Evolutionary conservation across 2,797 vertebrate species (phyloP).

Genomic region (Acrossocheilus fasciatus): DNA sequence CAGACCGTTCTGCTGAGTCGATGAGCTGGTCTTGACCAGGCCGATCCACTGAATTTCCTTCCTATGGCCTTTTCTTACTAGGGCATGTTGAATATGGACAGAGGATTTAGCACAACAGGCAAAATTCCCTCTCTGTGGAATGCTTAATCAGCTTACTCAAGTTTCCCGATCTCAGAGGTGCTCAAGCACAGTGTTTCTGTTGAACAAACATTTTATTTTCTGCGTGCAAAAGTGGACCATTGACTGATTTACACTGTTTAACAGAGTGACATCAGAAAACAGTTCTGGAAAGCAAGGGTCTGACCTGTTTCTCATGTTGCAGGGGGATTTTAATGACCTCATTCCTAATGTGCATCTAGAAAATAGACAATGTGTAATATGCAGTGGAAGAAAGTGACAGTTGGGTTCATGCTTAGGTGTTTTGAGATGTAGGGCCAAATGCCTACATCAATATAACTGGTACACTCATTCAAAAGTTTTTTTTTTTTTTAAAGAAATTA

Average conservation of each 20-base stretch:
- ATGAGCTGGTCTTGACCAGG: constrained; percentile 2
- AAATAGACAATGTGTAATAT: background rate
- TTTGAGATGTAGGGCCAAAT: background rate
- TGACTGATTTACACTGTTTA: background rate
- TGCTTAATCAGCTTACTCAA: constrained; percentile 61
- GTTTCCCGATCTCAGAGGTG: constrained; percentile 44
- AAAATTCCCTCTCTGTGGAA: constrained; percentile 47
- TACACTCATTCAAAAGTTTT: background rate
- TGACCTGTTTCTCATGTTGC: constrained; percentile 25
- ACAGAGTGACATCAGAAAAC: background rate
- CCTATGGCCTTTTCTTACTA: constrained; percentile 26
- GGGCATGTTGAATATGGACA: constrained; percentile 22
- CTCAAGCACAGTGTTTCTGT: constrained; percentile 24
- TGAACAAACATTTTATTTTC: constrained; percentile 28
- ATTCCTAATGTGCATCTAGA: background rate
- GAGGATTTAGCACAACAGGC: constrained; percentile 35
- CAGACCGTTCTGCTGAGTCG: constrained; percentile 11
- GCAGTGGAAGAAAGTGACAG: background rate
- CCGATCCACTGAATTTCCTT: constrained; percentile 1
- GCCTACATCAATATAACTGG: background rate
- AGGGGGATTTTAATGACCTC: background rate
- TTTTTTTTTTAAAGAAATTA: background rate
- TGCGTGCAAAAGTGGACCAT: background rate
- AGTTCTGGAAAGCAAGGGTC: background rate
- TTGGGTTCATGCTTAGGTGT: background rate